Evolutionary conservation across 2,888 invertebrate genomes (phyloP).

Genomic region (Pogonocherus hispidulus): DNA sequence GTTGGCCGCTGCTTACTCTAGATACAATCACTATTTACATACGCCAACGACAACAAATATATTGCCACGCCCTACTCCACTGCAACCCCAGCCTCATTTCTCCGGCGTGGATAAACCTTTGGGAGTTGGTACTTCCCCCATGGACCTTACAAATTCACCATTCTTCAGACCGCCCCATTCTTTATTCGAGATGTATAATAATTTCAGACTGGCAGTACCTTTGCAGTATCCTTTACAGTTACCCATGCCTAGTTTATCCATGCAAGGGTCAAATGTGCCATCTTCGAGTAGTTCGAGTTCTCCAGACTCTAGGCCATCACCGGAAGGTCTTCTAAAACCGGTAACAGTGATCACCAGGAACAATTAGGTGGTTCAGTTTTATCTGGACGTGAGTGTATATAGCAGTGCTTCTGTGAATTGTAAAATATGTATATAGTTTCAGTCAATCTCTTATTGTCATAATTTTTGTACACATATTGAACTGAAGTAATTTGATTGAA

Average conservation of each 20-base stretch:
- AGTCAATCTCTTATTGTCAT: not conserved
- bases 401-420: conserved; percentile 9
- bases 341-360: conserved; percentile 65
- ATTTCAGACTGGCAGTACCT: conserved; percentile 55
- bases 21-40: conserved; percentile 76
- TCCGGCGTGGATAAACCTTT: conserved; percentile 63
- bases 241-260: conserved; percentile 46
- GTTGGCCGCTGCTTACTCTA: conserved; percentile 77
- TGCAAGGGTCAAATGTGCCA: conserved; percentile 33
- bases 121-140: conserved; percentile 54
- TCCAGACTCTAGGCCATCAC: conserved; percentile 43
- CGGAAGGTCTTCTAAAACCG: conserved; percentile 65
- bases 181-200: conserved; percentile 59
- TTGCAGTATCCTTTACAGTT: conserved; percentile 58
- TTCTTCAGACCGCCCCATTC: conserved; percentile 54
- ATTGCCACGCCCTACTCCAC: conserved; percentile 71
- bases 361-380: conserved; percentile 32
- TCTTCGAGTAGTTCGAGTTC: conserved; percentile 45
- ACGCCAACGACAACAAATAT: conserved; percentile 54
- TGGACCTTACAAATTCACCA: conserved; percentile 41
- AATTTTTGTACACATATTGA: not conserved
- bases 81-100: conserved; percentile 60
- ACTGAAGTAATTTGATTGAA: not conserved
- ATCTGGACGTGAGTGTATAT: conserved; percentile 5
- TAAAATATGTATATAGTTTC: conserved; percentile 15